Evolutionary conservation across 2,113 vertebrate genomes (phyloP), one percentile per base, ranked within the genome.

Genomic region (Motacilla alba): DNA sequence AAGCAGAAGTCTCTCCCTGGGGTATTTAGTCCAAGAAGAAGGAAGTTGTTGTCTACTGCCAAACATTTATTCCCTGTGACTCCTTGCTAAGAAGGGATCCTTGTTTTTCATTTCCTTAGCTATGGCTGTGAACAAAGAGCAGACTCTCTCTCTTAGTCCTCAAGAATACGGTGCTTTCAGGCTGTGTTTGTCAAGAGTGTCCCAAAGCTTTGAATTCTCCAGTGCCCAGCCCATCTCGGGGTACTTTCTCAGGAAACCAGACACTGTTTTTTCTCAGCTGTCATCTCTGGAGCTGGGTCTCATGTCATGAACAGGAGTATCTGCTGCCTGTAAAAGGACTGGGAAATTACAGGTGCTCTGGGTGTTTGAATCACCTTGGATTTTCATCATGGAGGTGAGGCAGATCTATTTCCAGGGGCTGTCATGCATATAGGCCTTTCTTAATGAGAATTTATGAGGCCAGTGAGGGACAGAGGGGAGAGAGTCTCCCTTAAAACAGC

Each of bases 361-460:
- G 9, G 10, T 75, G 27, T 82, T 50, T 70, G 52, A 81, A 68
- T 87, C 49, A 76, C 49, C 44, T 91, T 75, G 44, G 24, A 21
- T 14, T 7, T 3, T 30, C 59, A 24, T 33, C 13, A 11, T 24
- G 41, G 37, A 77, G 33, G 19, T 62, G 55, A 86, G n/a, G n/a
- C 13, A 58, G 31, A 28, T 53, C 46, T 84, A 28, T 23, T 66
- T 78, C 26, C 53, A 74, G 60, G 18, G 26, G 7, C 28, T 93
- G 35, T 70, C 64, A 47, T 62, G 24, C n/a, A 44, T 84, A 33
- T 49, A 82, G 27, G 43, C 19, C 22, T 72, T 78, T 58, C 59
- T 78, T 76, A 87, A 72, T 41, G 16, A 80, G 55, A 93, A 81
- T 67, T 56, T 86, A 30, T 44, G 59, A 86, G 50, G 81, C 55